Percentiles rank a stretch among this genome's conserved stretches.
Evolutionary conservation across 2,888 invertebrate genomes (phyloP).

Genomic region (Lypha dubia): DNA sequence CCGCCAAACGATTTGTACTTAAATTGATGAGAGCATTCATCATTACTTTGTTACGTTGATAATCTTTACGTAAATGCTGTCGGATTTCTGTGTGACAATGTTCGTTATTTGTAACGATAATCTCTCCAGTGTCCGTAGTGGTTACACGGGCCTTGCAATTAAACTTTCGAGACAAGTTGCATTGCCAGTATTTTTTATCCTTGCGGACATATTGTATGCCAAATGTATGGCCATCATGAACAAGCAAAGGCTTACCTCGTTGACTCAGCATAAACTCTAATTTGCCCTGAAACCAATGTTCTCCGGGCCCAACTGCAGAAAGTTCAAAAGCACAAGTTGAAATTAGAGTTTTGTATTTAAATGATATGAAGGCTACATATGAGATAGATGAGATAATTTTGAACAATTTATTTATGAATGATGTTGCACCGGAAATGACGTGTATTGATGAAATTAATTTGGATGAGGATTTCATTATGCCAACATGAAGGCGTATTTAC

Average conservation of each 20-base stretch:
- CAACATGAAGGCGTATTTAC: too few relatives aligned
- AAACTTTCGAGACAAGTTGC: conserved; percentile 83
- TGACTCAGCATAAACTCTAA: conserved; percentile 84
- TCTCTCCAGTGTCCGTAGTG: conserved; percentile 82
- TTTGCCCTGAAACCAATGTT: conserved; percentile 84
- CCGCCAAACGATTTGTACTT: conserved; percentile 78
- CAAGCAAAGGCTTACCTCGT: conserved; percentile 83
- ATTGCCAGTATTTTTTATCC: conserved; percentile 84
- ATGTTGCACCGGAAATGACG: conserved; percentile 15
- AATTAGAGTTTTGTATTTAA: conserved; percentile 20
- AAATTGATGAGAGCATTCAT: conserved; percentile 82
- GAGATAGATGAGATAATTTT: not conserved
- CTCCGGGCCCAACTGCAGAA: conserved; percentile 82
- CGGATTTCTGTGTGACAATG: conserved; percentile 84
- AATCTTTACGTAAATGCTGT: conserved; percentile 83
- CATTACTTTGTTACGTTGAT: conserved; percentile 83
- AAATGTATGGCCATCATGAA: conserved; percentile 83
- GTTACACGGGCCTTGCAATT: conserved; percentile 84
- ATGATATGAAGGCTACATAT: conserved; percentile 2
- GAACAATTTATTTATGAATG: not conserved
- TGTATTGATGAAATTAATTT: conserved; percentile 29
- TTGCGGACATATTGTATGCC: conserved; percentile 84
- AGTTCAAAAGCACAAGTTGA: conserved; percentile 58
- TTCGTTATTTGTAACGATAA: conserved; percentile 83
- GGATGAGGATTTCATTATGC: conserved; percentile 5